Evolutionary conservation across 2,797 vertebrate genomes (phyloP).

Genomic region (Morus bassanus): DNA sequence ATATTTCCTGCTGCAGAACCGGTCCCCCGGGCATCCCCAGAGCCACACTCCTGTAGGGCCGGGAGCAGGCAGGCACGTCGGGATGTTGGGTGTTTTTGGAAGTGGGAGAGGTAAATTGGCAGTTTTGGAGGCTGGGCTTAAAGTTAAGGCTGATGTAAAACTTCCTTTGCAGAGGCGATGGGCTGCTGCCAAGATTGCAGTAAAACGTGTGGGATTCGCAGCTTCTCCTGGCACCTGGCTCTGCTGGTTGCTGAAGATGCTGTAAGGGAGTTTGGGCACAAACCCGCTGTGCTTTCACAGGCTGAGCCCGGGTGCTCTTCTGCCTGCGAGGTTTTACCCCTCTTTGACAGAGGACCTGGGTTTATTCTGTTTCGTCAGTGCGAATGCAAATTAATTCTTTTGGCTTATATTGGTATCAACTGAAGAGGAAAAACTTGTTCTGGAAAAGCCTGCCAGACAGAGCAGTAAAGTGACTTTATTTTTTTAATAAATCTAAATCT

Average conservation of each 20-base stretch:
- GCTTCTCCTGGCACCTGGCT: neutral
- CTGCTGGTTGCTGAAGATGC: neutral
- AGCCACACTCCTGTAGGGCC: neutral
- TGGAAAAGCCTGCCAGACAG: conserved; percentile 15
- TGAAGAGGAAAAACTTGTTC: conserved; percentile 55
- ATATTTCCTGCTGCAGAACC: neutral
- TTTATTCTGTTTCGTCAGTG: neutral
- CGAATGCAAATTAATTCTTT: neutral
- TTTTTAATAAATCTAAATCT: neutral
- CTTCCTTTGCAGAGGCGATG: neutral
- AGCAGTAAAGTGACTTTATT: neutral
- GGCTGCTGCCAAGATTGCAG: neutral
- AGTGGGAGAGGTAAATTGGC: neutral
- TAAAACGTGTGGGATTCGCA: fast-evolving
- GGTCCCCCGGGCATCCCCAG: neutral
- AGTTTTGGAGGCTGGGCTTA: neutral
- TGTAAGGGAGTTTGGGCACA: neutral
- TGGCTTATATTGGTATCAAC: conserved; percentile 6
- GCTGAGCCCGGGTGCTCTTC: neutral
- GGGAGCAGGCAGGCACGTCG: neutral
- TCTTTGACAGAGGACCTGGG: neutral
- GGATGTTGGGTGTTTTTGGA: neutral
- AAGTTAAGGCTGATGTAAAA: neutral
- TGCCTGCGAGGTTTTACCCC: neutral
- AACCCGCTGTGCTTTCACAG: fast-evolving